Evolutionary conservation across 1,140 invertebrate genomes (phyloP).

Genomic region (Alviniconcha marisindica): DNA sequence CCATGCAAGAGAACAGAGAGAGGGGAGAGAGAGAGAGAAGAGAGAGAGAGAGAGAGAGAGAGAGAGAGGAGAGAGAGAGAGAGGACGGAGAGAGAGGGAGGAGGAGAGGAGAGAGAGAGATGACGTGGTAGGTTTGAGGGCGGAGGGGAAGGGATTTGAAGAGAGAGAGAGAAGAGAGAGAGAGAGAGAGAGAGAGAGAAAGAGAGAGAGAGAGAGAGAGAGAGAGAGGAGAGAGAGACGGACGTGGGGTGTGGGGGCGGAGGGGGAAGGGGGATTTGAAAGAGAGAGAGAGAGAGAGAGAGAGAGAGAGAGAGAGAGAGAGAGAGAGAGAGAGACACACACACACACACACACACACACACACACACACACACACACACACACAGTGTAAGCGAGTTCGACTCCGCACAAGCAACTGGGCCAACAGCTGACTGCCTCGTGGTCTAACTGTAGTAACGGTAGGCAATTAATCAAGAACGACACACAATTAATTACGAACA

Average conservation of each 20-base stretch:
- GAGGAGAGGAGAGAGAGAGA: neutral
- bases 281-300: too few species aligned
- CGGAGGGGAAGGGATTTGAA: neutral
- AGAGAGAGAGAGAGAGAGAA: neutral
- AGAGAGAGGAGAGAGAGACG: neutral
- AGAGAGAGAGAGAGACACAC: too few species aligned
- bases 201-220: neutral
- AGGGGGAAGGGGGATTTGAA: too few species aligned
- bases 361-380: neutral
- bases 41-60: neutral
- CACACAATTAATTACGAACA: too few species aligned
- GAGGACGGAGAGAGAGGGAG: neutral
- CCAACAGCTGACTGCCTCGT: too few species aligned
- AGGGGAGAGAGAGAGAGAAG: too few species aligned
- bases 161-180: conserved; percentile 20
- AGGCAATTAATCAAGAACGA: too few species aligned
- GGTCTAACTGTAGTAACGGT: too few species aligned
- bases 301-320: too few species aligned
- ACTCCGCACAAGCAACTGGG: neutral
- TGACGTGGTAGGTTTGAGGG: neutral
- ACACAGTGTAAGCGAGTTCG: neutral
- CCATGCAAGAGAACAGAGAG: neutral
- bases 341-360: neutral
- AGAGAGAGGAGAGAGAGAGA: neutral
- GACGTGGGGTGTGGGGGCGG: too few species aligned